Percentiles rank a stretch among this genome's conserved stretches.
phyloP scores from a whole-genome alignment of 1,140 invertebrate species.

The Cheumatopsyche charites region DNA sequence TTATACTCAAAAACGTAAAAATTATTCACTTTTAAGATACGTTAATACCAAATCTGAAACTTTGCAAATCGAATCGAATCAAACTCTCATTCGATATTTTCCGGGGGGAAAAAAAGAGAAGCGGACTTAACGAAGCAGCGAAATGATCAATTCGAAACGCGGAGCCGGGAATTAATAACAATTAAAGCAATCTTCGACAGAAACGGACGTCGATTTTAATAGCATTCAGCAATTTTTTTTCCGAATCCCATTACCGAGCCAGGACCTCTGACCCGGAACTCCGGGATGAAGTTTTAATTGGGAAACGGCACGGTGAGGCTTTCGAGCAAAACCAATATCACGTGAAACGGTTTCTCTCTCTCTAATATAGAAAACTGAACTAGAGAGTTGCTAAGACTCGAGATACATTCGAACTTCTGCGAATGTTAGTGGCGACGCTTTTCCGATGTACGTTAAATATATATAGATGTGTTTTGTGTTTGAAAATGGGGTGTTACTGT shows the following conservation, averaged over 20 bases:
- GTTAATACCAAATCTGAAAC: too few species aligned
- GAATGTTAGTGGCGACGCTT: too few species aligned
- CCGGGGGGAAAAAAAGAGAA: neutral
- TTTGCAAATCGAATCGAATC: too few species aligned
- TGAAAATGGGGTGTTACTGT: too few species aligned
- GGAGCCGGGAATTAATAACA: neutral
- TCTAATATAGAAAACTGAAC: neutral
- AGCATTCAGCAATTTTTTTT: slow-evolving; percentile 2
- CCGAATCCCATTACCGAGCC: slow-evolving; percentile 5
- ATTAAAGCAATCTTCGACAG: slow-evolving; percentile 2
- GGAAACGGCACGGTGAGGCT: neutral
- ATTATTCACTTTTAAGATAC: too few species aligned
- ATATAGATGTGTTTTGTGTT: too few species aligned
- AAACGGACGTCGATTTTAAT: slow-evolving; percentile 9
- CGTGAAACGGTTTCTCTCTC: neutral
- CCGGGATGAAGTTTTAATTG: slow-evolving; percentile 23
- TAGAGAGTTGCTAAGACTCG: too few species aligned
- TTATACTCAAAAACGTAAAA: too few species aligned
- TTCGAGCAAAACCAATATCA: slow-evolving; percentile 18
- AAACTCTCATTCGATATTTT: too few species aligned
- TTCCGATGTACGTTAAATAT: too few species aligned
- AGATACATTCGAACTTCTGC: too few species aligned
- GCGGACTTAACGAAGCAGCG: neutral
- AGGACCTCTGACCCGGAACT: slow-evolving; percentile 6
- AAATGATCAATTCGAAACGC: neutral